phyloP scores from a whole-genome alignment of 2,113 vertebrate species.

The Tachycineta bicolor region DNA sequence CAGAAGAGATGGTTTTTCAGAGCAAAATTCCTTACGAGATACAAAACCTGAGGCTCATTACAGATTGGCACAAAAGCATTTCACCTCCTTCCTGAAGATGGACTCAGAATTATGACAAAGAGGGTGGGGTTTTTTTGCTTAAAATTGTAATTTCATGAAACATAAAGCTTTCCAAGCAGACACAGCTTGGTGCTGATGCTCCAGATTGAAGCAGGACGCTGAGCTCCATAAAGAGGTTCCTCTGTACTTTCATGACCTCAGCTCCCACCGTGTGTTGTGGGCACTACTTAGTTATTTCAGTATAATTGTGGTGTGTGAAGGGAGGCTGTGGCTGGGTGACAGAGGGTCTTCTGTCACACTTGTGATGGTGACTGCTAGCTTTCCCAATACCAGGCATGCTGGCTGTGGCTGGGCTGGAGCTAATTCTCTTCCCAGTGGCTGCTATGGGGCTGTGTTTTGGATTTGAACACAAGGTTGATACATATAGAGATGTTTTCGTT shows the following conservation, averaged over 20 bases:
- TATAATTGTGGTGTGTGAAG: background rate
- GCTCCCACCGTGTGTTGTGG: rapidly evolving
- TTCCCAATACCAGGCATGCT: background rate
- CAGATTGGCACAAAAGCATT: background rate
- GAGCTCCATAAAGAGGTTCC: background rate
- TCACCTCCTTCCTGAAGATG: background rate
- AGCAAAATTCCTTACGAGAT: background rate
- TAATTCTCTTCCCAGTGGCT: background rate
- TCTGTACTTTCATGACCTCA: background rate
- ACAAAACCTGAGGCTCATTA: background rate
- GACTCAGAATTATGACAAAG: background rate
- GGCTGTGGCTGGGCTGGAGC: background rate
- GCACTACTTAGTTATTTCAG: rapidly evolving
- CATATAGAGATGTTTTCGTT: background rate
- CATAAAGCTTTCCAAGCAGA: background rate
- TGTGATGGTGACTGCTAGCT: background rate
- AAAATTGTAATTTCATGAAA: background rate
- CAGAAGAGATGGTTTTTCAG: background rate
- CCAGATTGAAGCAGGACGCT: background rate
- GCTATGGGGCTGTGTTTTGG: background rate
- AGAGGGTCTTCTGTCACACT: background rate
- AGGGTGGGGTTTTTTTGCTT: background rate
- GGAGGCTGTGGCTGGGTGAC: background rate
- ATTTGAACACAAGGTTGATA: background rate
- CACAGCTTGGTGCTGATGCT: background rate